phyloP scores from a whole-genome alignment of 2,113 vertebrate species.

The Paedocypris sp. region DNA sequence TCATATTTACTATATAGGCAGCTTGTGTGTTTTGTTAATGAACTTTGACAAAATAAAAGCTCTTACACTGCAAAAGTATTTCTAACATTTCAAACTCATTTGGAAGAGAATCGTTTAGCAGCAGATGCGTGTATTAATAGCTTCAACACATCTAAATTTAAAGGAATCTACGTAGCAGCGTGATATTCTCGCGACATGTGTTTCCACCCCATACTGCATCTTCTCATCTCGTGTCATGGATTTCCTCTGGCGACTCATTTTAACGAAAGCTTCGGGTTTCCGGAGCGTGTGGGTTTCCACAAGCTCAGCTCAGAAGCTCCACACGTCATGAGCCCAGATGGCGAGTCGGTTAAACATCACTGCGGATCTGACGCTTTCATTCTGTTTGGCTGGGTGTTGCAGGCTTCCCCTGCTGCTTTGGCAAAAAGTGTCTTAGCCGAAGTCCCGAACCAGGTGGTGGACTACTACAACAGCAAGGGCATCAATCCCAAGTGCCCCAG shows the following conservation, averaged over 20 bases:
- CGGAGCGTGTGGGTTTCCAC: conserved; percentile 19
- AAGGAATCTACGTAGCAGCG: too few species aligned
- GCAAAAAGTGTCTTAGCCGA: conserved; percentile 93
- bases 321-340: conserved; percentile 14
- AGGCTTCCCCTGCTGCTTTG: conserved; percentile 92
- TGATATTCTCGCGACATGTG: too few species aligned
- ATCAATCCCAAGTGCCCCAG: conserved; percentile 90
- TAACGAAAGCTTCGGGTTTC: neutral
- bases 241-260: neutral
- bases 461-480: conserved; percentile 96
- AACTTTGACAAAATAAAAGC: too few species aligned
- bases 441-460: conserved; percentile 97
- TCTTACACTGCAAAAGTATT: too few species aligned
- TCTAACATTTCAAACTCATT: too few species aligned
- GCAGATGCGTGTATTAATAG: too few species aligned
- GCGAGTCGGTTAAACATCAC: neutral
- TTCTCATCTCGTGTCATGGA: neutral
- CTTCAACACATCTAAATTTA: too few species aligned
- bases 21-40: too few species aligned
- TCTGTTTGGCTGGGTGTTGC: conserved; percentile 38
- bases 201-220: too few species aligned
- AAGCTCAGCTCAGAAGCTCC: conserved; percentile 4
- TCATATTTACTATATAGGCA: too few species aligned
- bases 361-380: conserved; percentile 11
- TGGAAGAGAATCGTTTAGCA: too few species aligned